phyloP scores from a whole-genome alignment of 2,888 invertebrate species.

The Subacronicta megacephala region DNA sequence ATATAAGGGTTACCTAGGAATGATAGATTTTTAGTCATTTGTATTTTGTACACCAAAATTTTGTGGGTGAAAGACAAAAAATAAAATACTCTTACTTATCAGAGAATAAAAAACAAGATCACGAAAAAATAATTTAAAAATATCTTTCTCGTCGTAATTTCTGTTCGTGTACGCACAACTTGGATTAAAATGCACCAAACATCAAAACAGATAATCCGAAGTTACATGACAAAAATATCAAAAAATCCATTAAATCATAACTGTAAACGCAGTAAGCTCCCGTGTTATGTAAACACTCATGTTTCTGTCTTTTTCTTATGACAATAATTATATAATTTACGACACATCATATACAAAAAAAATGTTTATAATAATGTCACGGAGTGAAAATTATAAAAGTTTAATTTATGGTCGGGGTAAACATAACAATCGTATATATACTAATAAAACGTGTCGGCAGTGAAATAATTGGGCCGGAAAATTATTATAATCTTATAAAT shows the following conservation, averaged over 20 bases:
- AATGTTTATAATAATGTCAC: slow-evolving; percentile 80
- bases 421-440: slow-evolving; percentile 85
- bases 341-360: slow-evolving; percentile 56
- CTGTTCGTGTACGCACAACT: slow-evolving; percentile 27
- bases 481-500: slow-evolving; percentile 89
- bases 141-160: slow-evolving; percentile 38
- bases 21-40: too few species aligned
- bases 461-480: slow-evolving; percentile 86
- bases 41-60: too few species aligned
- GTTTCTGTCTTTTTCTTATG: slow-evolving; percentile 67
- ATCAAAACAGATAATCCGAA: slow-evolving; percentile 54
- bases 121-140: slow-evolving; percentile 43
- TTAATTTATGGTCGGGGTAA: slow-evolving; percentile 76
- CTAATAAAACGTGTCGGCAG: slow-evolving; percentile 86
- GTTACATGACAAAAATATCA: slow-evolving; percentile 57
- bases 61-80: too few species aligned
- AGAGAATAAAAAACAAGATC: not conserved
- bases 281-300: slow-evolving; percentile 73
- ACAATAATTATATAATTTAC: slow-evolving; percentile 71
- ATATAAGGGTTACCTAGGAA: too few species aligned
- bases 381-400: slow-evolving; percentile 73
- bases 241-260: slow-evolving; percentile 58
- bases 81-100: slow-evolving; percentile 9
- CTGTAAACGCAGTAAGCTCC: slow-evolving; percentile 56
- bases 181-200: slow-evolving; percentile 52